Percentiles rank a stretch among this genome's conserved stretches.
Conservation (phyloP, 2,797 vertebrate genomes). For the Erethizon dorsatum region DNA sequence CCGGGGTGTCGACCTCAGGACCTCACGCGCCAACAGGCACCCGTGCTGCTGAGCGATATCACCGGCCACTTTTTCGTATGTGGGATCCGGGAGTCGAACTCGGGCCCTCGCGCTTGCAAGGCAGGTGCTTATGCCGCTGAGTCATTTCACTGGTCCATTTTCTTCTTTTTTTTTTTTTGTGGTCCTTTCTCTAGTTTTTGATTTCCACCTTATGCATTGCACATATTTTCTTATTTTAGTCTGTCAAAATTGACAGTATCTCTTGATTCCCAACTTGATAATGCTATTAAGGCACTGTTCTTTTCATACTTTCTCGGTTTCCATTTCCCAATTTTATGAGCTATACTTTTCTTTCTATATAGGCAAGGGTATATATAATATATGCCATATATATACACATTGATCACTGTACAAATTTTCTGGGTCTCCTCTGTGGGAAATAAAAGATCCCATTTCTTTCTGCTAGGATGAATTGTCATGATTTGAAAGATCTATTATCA, state of each 20-base stretch:
- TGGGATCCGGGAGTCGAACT: too few relatives aligned
- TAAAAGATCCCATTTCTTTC: background rate
- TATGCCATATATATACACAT: background rate
- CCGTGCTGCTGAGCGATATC: too few relatives aligned
- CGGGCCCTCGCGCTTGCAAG: too few relatives aligned
- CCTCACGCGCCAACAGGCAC: too few relatives aligned
- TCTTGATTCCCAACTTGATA: constrained; percentile 20
- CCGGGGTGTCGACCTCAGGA: too few relatives aligned
- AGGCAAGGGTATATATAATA: background rate
- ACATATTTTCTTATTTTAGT: background rate
- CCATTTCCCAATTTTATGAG: background rate
- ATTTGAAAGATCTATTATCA: constrained; percentile 21
- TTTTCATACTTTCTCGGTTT: background rate
- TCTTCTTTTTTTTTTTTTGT: too few relatives aligned
- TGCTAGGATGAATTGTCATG: background rate
- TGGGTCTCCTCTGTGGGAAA: background rate
- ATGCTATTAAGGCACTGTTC: background rate
- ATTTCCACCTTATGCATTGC: background rate
- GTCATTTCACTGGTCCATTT: too few relatives aligned
- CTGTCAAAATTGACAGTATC: background rate
- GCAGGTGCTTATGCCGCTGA: too few relatives aligned
- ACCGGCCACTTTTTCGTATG: too few relatives aligned
- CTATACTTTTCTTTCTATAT: background rate
- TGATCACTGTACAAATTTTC: background rate
- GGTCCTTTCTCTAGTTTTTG: background rate